These are phyloP conservation scores for Andrena camellia DNA, from an alignment of 2,888 invertebrate genomes.

Conservation along the genomic window DNA sequence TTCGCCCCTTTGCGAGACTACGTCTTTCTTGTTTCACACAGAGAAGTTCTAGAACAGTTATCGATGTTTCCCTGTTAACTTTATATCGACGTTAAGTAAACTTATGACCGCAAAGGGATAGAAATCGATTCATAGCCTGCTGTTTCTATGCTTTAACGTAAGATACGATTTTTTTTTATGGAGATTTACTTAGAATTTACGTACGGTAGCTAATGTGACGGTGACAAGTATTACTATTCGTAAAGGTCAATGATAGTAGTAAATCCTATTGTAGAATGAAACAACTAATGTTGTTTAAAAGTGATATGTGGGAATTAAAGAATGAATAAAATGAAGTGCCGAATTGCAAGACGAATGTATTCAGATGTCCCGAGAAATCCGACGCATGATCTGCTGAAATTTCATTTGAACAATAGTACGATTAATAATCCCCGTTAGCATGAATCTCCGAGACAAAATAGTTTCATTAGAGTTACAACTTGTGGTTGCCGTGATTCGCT, in stretches of 20 bases:
- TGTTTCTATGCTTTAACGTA: background rate
- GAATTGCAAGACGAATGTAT: background rate
- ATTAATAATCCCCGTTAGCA: slow-evolving; percentile 7
- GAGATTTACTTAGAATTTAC: background rate
- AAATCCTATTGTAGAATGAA: background rate
- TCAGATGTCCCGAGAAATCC: background rate
- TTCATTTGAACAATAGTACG: background rate
- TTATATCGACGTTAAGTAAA: slow-evolving; percentile 14
- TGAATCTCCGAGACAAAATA: background rate
- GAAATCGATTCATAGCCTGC: background rate
- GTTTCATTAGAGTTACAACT: background rate
- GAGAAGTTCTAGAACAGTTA: background rate
- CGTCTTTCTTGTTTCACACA: background rate
- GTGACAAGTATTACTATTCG: slow-evolving; percentile 18
- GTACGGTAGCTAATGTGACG: background rate
- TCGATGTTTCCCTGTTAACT: background rate
- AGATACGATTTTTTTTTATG: background rate
- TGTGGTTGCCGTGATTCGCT: background rate
- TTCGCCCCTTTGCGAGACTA: background rate
- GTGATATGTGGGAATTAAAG: too few relatives aligned
- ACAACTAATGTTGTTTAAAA: too few relatives aligned
- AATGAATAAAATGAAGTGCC: too few relatives aligned
- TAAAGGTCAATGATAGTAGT: background rate
- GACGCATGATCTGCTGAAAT: background rate
- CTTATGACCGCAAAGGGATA: background rate